These are phyloP conservation scores for Fabriciana adippe DNA, from an alignment of 2,888 invertebrate species.

Conservation along the genomic window DNA sequence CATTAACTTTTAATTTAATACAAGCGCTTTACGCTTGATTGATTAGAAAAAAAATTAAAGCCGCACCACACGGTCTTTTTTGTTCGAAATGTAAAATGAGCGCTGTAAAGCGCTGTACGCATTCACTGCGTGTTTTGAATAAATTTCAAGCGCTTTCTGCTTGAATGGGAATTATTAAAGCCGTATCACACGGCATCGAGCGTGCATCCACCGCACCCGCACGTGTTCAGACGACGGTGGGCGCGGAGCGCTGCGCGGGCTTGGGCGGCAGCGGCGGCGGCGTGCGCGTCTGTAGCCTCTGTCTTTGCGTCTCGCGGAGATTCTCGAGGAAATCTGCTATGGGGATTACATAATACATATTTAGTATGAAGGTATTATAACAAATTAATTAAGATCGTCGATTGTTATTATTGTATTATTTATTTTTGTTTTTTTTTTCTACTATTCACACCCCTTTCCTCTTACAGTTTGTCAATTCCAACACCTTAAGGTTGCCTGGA, in stretches of 20 bases:
- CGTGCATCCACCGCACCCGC: too few relatives aligned
- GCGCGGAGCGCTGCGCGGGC: constrained; percentile 56
- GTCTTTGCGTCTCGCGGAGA: constrained; percentile 69
- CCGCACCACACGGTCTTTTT: not conserved
- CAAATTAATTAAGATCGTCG: not conserved
- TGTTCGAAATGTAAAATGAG: not conserved
- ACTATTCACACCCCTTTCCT: too few relatives aligned
- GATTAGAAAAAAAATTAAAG: too few relatives aligned
- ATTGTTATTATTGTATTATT: too few relatives aligned
- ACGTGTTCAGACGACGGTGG: constrained; percentile 58
- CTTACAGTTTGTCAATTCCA: too few relatives aligned
- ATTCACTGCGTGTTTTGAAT: not conserved
- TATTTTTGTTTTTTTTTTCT: too few relatives aligned
- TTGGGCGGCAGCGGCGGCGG: constrained; percentile 70
- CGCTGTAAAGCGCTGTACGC: not conserved
- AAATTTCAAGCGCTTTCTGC: not conserved
- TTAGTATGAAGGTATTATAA: not conserved
- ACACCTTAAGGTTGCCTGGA: too few relatives aligned
- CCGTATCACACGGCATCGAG: constrained; percentile 1
- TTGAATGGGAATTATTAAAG: not conserved
- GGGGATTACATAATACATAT: not conserved
- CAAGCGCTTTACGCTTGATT: not conserved
- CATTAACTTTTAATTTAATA: not conserved
- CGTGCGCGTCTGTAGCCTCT: constrained; percentile 55
- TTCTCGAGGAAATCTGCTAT: constrained; percentile 69